phyloP scores from a whole-genome alignment of 2,888 invertebrate species.

The Aphidoletes aphidimyza region DNA sequence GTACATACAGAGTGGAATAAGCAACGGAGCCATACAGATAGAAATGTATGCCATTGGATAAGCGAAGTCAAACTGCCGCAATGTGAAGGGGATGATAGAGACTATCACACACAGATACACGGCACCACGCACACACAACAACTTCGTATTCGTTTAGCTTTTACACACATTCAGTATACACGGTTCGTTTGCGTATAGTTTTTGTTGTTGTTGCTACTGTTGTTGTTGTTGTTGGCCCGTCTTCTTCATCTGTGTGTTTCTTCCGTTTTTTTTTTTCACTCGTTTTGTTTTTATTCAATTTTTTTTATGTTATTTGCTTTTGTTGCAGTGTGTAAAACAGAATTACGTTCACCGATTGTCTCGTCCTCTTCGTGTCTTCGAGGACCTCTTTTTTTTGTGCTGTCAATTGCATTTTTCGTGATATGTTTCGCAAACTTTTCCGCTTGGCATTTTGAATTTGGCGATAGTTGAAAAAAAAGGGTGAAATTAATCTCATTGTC shows the following conservation, averaged over 20 bases:
- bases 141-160: neutral
- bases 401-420: constrained; percentile 16
- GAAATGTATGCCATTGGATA: constrained; percentile 1
- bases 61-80: constrained; percentile 48
- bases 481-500: neutral
- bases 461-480: neutral
- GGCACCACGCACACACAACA: constrained; percentile 40
- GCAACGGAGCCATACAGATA: neutral
- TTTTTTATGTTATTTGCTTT: neutral
- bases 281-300: neutral
- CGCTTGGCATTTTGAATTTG: no score
- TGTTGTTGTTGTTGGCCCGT: neutral
- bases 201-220: neutral
- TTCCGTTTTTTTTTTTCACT: neutral
- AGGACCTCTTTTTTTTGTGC: neutral
- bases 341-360: constrained; percentile 9
- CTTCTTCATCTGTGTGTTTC: neutral
- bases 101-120: neutral
- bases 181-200: neutral
- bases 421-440: neutral
- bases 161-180: constrained; percentile 18
- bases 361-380: no score
- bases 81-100: constrained; percentile 44
- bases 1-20: neutral
- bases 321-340: neutral